Evolutionary conservation across 2,797 vertebrate species (phyloP), one percentile per base, ranked within the genome.

Genomic region (Pagetopsis macropterus): DNA sequence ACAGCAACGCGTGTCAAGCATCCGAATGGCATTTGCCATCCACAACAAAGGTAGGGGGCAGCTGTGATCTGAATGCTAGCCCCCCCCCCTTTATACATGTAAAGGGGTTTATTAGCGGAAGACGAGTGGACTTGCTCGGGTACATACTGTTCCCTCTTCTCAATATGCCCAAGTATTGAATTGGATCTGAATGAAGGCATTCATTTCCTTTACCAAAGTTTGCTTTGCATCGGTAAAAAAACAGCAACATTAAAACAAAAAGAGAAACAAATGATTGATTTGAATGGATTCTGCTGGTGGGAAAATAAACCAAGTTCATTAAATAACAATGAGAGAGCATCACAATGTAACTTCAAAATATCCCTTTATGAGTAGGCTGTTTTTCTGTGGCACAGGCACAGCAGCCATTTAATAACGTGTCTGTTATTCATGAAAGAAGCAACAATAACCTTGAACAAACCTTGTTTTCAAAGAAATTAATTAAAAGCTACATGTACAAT

Each of bases 1-100:
- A 91, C 87, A 79, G 81, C 90, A 88, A 87, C 72, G 67, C 40
- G 87, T 89, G 89, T 90, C 84, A 86, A 83, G 89, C 91, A 79
- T 81, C 75, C 71, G 58, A 87, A 85, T 87, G 86, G 77, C 85
- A 58, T 93, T 93, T 92, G 85, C 82, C 80, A 76, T 87, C 56
- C 71, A 89, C 78, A 85, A 88, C 88, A 93, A 92, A 91, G 88
- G 84, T 80, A 44, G 75, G 69, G 83, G 84, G 84, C 85, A 86
- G 86, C 89, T 89, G 89, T 84, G 85, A 84, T 92, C 77, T 91
- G 78, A 88, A 87, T 72, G 84, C 75, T 0, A 64, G 64, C 64
- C 65, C 83, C 70, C 79, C 4, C 7, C 67, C 79, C 4, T 65
- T 81, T 57, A 59, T 55, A 64, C 63, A 45, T 27, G 58, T 21